A percentile compares a stretch with the other conserved stretches of the same genome.
phyloP scores from a whole-genome alignment of 1,140 invertebrate species.

The Caenorhabditis briggsae region DNA sequence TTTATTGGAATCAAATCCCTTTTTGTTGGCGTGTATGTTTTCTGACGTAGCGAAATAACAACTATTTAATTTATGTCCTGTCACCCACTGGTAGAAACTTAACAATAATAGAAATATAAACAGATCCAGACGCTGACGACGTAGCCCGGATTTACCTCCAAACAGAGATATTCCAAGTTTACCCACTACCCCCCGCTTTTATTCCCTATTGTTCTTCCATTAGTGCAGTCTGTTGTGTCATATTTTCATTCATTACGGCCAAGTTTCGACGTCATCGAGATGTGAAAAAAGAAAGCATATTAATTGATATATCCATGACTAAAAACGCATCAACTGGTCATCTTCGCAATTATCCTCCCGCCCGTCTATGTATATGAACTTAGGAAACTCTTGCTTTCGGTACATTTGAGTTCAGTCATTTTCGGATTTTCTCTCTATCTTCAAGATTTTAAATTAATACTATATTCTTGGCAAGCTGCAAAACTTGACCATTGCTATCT shows the following conservation, averaged over 20 bases:
- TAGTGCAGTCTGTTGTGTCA: constrained; percentile 48
- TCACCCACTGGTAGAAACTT: background rate
- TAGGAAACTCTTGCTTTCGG: too few relatives aligned
- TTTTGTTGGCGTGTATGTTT: background rate
- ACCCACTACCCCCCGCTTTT: background rate
- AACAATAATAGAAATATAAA: background rate
- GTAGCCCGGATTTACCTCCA: constrained; percentile 1
- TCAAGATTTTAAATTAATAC: too few relatives aligned
- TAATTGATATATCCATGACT: constrained; percentile 12
- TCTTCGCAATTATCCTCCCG: constrained; percentile 12
- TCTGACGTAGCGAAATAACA: too few relatives aligned
- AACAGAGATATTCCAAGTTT: background rate
- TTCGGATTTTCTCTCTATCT: too few relatives aligned
- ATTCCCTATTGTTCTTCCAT: background rate
- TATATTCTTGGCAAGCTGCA: too few relatives aligned
- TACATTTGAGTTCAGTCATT: too few relatives aligned
- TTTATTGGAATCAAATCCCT: too few relatives aligned
- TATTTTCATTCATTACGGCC: constrained; percentile 32
- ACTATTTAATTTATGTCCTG: background rate
- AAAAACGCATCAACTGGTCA: constrained; percentile 20
- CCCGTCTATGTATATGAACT: background rate
- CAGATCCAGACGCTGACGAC: constrained; percentile 8
- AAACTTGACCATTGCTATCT: too few relatives aligned
- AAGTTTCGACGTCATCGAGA: constrained; percentile 16
- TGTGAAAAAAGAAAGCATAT: background rate